phyloP scores from a whole-genome alignment of 2,113 vertebrate species.

The Lasiurus borealis region DNA sequence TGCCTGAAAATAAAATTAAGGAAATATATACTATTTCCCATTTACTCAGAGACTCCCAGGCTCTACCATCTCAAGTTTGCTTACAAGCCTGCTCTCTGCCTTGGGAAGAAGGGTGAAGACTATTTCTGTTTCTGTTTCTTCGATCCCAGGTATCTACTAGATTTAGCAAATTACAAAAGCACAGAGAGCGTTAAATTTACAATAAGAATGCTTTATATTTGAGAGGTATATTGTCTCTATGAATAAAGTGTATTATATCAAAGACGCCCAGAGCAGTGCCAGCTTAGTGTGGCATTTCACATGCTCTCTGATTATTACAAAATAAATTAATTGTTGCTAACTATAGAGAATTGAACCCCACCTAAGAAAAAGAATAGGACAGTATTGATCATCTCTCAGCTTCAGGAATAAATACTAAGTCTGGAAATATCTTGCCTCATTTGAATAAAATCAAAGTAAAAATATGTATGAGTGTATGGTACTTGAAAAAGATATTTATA shows the following conservation, averaged over 20 bases:
- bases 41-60: background rate
- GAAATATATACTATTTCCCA: background rate
- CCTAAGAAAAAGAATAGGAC: background rate
- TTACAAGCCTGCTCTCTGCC: background rate
- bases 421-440: background rate
- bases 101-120: background rate
- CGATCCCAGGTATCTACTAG: background rate
- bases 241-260: background rate
- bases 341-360: background rate
- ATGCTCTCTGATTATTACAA: background rate
- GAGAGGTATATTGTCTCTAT: background rate
- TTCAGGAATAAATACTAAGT: background rate
- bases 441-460: slow-evolving; percentile 17
- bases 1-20: background rate
- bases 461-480: background rate
- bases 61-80: background rate
- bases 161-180: background rate
- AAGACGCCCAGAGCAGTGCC: background rate
- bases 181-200: background rate
- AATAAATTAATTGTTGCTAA: background rate
- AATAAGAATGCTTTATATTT: background rate
- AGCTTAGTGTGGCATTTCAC: background rate
- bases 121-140: background rate
- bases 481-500: background rate
- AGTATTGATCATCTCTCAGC: background rate